These are phyloP conservation scores for Ptychobarbus kaznakovi DNA, from an alignment of 2,797 vertebrate genomes.

Conservation along the genomic window DNA sequence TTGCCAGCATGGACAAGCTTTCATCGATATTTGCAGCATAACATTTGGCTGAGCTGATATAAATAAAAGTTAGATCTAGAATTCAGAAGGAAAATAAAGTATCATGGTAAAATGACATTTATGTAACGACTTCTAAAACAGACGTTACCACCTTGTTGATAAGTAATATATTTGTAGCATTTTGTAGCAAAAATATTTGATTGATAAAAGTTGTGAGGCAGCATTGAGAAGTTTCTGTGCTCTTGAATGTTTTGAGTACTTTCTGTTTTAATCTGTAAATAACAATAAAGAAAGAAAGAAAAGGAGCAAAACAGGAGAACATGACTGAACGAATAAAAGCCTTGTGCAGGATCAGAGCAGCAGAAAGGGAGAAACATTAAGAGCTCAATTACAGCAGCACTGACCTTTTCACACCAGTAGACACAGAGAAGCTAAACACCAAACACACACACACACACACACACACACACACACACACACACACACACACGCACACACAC, in stretches of 20 bases:
- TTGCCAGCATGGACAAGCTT: not conserved
- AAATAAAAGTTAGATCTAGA: not conserved
- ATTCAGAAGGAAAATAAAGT: not conserved
- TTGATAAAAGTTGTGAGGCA: not conserved
- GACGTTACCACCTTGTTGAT: not conserved
- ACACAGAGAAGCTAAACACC: constrained; percentile 68
- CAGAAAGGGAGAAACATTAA: constrained; percentile 68
- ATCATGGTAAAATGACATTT: not conserved
- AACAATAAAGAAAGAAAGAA: constrained; percentile 36
- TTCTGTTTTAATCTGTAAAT: not conserved
- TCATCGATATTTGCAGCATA: not conserved
- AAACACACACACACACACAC: constrained; percentile 28
- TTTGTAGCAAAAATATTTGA: not conserved
- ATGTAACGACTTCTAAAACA: not conserved
- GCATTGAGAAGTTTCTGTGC: constrained; percentile 3
- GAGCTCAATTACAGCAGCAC: constrained; percentile 74
- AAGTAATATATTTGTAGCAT: not conserved
- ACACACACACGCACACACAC: too few species aligned
- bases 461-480: constrained; percentile 20
- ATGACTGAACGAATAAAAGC: constrained; percentile 2
- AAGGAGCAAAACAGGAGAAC: constrained; percentile 47
- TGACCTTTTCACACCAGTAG: constrained; percentile 73
- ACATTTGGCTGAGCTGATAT: not conserved
- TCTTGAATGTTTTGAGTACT: not conserved
- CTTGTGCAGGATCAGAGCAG: constrained; percentile 9